Base-by-base conservation (phyloP, 2,113 vertebrate genomes). In the Cricetomys ansorgei region DNA sequence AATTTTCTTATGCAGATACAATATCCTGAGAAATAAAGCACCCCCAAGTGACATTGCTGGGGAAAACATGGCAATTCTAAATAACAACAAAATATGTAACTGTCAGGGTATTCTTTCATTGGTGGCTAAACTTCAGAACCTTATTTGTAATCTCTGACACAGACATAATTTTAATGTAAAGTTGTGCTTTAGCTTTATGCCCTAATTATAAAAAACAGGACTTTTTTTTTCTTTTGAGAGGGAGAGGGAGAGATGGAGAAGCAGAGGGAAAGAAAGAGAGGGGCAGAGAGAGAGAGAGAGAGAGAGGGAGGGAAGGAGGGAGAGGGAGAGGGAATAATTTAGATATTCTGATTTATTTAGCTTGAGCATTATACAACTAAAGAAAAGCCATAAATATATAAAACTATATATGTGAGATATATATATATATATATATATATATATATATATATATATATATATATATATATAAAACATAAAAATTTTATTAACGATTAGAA, bases 141-240 rank as follows among this genome's bases (percentile, higher is more conserved):
- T 67, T 23, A 31, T 91, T n/a, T 85, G 43, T 57, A 59, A 87
- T 81, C 62, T 77, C 27, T 73, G 31, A 84, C 10, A 21, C 77
- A 96, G 81, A 67, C 48, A 83, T 64, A 80, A 77, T 29, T 89
- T 96, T 57, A 94, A 75, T 53, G 15, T 65, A 86, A 92, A 83
- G n/a, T 43, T 91, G 9, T 55, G 45, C 93, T 85, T 93, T 21
- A 48, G 25, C 53, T 76, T 65, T 88, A 48, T 4, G 92, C 4
- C 9, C 19, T 53, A 53, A 67, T 4, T 37, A 57, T 62, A 53
- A 12, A 89, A 2, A 34, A 4, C 43, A 83, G 37, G 53, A 67
- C n/a, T n/a, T 62, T 62, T 29, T 77, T 7, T 77, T 19, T 34
- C 45, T 76, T 31, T 31, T 31, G 67, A 67, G 37, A 19, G 73